Base-by-base conservation (phyloP, 2,113 vertebrate genomes). In the Callipepla squamata region DNA sequence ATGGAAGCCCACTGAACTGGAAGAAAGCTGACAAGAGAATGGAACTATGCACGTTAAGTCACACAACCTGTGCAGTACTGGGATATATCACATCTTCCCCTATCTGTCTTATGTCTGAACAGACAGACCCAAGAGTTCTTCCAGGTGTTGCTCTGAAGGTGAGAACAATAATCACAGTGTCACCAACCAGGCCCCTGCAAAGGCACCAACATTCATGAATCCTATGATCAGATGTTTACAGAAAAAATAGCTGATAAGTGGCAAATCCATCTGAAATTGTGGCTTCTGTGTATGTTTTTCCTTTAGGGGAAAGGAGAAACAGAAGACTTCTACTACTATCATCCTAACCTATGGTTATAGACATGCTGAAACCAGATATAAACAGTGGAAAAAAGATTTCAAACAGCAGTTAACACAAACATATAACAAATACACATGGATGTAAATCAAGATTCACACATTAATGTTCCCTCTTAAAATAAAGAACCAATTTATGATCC, bases 41-140 rank as follows among this genome's bases (percentile, higher is more conserved):
- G 16, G 51, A 30, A 53, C 51, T 10, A 9, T 30, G 22, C 8
- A 44, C 3, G 12, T n/a, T 0, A 0, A 83, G 8, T 10, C 6
- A 63, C 25, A 30, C 8, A 15, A 3, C 7, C 22, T 42, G 9
- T 1, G 1, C 15, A 36, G 17, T 32, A 66, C 0, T 0, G 32
- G 1, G 19, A 53, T 59, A 57, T 25, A 5, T 5, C 13, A 79
- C 26, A 76, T 22, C 21, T 66, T 53, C 21, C 58, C 44, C n/a
- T 69, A 20, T 55, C 45, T 5, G 4, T 32, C 32, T 83, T 23
- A 36, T 1, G 3, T 16, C 44, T 45, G 38, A 42, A 80, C 25
- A 84, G 65, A 75, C 2, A 15, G 47, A 68, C 40, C 19, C 44
- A 86, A 81, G 57, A 80, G 38, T 22, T 74, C 47, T 75, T 75